Conservation (phyloP, 2,113 vertebrate genomes). For the Genyomyrus donnyi region DNA sequence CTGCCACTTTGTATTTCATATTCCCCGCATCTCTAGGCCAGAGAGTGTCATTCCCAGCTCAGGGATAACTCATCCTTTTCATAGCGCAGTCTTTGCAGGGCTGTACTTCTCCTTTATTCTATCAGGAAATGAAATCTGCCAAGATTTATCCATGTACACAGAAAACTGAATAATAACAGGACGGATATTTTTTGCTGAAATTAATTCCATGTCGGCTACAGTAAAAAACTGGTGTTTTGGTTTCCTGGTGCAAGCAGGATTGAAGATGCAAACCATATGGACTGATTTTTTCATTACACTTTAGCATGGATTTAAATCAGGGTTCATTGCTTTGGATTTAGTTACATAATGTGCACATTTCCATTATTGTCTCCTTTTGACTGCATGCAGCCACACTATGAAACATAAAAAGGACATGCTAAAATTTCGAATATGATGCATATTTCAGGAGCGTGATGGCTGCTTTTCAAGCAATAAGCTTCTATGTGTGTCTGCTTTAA, state of each 20-base stretch:
- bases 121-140: background rate
- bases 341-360: constrained; percentile 9
- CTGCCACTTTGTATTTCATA: background rate
- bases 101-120: background rate
- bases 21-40: background rate
- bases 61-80: background rate
- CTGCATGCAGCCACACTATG: background rate
- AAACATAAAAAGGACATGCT: background rate
- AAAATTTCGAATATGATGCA: background rate
- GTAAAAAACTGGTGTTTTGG: background rate
- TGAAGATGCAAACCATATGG: background rate
- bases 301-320: background rate
- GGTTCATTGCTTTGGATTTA: background rate
- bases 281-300: background rate
- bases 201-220: background rate
- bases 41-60: background rate
- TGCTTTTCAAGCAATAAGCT: background rate
- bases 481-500: background rate
- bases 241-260: background rate
- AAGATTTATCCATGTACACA: background rate
- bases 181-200: background rate
- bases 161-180: background rate
- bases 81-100: background rate
- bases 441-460: background rate
- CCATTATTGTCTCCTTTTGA: background rate